A percentile compares a stretch with the other conserved stretches of the same genome.
Conservation (phyloP, 1,140 invertebrate genomes). For the Homarus americanus region DNA sequence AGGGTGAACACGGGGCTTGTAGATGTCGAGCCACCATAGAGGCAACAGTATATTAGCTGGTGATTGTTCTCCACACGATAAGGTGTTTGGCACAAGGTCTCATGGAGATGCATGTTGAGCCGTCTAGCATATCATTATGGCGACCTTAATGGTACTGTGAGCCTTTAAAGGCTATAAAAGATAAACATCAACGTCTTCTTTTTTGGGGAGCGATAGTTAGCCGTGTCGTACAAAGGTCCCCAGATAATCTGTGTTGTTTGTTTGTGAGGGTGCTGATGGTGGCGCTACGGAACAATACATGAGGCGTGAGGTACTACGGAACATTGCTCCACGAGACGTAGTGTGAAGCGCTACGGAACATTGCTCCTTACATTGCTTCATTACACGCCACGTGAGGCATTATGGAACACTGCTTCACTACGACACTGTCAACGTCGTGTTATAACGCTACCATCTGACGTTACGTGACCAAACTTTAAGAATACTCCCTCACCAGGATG, state of each 20-base stretch:
- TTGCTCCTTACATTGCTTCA: too few species aligned
- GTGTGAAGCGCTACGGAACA: too few species aligned
- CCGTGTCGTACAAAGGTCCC: neutral
- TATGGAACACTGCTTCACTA: too few species aligned
- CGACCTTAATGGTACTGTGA: conserved; percentile 30
- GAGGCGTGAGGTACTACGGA: too few species aligned
- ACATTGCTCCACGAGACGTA: too few species aligned
- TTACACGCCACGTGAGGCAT: too few species aligned
- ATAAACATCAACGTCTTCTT: conserved; percentile 29
- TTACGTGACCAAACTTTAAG: too few species aligned
- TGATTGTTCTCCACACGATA: neutral
- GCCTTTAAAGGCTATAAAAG: conserved; percentile 40
- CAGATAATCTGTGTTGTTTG: neutral
- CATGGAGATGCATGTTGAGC: conserved; percentile 19
- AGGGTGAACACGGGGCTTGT: too few species aligned
- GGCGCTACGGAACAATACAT: too few species aligned
- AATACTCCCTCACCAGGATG: too few species aligned
- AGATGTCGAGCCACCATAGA: neutral
- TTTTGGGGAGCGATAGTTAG: conserved; percentile 31
- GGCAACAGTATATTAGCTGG: neutral
- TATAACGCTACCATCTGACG: too few species aligned
- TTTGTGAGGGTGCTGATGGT: neutral
- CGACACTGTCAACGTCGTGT: too few species aligned
- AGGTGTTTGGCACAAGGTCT: neutral
- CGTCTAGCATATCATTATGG: conserved; percentile 54